Evolutionary conservation across 2,113 vertebrate species (phyloP).

Genomic region (Psophia crepitans): DNA sequence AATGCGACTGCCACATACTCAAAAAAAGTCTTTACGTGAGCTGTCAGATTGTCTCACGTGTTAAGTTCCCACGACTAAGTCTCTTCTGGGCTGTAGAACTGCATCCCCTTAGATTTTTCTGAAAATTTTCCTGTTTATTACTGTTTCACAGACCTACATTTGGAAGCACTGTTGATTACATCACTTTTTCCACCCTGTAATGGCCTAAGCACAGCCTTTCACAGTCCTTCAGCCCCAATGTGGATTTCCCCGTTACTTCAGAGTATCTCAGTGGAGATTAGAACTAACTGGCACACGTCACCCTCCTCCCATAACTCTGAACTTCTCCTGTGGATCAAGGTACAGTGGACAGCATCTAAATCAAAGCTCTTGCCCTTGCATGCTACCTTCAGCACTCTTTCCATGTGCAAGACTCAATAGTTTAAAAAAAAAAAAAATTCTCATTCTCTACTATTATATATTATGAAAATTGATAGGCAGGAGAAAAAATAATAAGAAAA

Average conservation of each 20-base stretch:
- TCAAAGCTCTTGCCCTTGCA: neutral
- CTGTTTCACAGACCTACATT: neutral
- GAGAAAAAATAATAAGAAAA: too few species aligned
- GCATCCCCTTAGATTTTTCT: neutral
- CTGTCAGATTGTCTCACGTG: neutral
- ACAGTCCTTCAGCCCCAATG: neutral
- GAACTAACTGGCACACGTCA: neutral
- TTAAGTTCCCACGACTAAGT: neutral
- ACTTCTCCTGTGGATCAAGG: neutral
- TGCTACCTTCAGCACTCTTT: neutral
- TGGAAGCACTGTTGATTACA: neutral
- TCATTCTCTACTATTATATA: neutral
- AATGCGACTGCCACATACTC: rapidly evolving
- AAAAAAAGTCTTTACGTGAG: neutral
- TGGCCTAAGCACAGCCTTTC: neutral
- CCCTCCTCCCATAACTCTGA: neutral
- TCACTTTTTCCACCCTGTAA: neutral
- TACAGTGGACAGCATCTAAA: neutral
- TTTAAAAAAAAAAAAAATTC: neutral
- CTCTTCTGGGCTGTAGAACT: neutral
- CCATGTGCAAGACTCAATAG: neutral
- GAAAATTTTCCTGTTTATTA: neutral
- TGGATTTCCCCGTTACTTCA: neutral
- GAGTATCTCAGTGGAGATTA: neutral
- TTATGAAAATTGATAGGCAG: neutral